These are phyloP conservation scores for Spea bombifrons DNA, from an alignment of 2,113 vertebrate species.

Conservation along the genomic window DNA sequence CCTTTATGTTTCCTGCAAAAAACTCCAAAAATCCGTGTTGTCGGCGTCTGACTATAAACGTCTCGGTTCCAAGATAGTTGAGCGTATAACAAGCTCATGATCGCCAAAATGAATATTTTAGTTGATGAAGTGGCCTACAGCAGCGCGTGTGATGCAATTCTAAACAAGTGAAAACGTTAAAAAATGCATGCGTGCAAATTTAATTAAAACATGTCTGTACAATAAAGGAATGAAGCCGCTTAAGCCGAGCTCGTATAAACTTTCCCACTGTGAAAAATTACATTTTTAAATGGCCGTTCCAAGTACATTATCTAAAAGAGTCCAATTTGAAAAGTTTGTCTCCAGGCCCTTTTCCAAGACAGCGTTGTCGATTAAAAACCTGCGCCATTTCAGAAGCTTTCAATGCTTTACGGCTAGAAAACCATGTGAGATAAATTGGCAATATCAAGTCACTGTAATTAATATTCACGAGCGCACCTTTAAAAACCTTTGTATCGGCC, in stretches of 20 bases:
- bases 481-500: not conserved
- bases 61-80: not conserved
- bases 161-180: not conserved
- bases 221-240: not conserved
- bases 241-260: conserved; percentile 9
- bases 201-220: conserved; percentile 20
- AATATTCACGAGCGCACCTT: conserved; percentile 11
- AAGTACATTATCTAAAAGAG: conserved; percentile 17
- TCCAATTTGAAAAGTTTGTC: conserved; percentile 9
- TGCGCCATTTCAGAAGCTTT: not conserved
- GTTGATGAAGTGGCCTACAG: conserved; percentile 3
- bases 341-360: conserved; percentile 16
- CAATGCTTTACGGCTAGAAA: conserved; percentile 8
- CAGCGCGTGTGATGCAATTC: not conserved
- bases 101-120: conserved; percentile 3
- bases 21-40: conserved; percentile 26
- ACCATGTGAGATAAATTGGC: conserved; percentile 16
- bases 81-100: not conserved
- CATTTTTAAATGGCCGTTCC: conserved; percentile 10
- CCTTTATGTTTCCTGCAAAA: conserved; percentile 4
- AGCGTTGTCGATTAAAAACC: conserved; percentile 15
- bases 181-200: not conserved
- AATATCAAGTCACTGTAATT: conserved; percentile 13
- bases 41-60: not conserved
- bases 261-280: conserved; percentile 27